These are phyloP conservation scores for Ariopsis seemanni DNA, from an alignment of 2,113 vertebrate species.

Conservation along the genomic window DNA sequence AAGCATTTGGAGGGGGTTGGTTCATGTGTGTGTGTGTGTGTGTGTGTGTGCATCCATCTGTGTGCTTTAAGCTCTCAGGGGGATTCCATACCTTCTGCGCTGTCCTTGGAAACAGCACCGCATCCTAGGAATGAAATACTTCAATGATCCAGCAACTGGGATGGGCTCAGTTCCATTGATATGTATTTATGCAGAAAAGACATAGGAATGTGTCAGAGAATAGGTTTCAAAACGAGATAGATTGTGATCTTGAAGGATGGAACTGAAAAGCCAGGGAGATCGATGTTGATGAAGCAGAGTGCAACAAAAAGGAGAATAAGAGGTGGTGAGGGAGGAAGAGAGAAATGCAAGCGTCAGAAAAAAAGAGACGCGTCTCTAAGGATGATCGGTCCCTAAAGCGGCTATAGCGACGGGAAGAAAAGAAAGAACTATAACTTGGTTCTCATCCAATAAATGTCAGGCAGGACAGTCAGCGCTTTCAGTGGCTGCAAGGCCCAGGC, in stretches of 20 bases:
- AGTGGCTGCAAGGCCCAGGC: conserved; percentile 58
- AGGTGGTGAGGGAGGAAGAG: conserved; percentile 35
- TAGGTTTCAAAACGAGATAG: conserved; percentile 10
- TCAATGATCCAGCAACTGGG: conserved; percentile 16
- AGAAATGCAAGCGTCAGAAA: neutral
- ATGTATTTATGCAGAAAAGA: conserved; percentile 43
- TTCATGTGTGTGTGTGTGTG: conserved; percentile 52
- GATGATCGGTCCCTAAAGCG: conserved; percentile 56
- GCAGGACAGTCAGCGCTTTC: conserved; percentile 69
- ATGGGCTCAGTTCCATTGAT: conserved; percentile 7
- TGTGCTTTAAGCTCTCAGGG: conserved; percentile 23
- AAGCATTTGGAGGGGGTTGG: conserved; percentile 23
- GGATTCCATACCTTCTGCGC: conserved; percentile 25
- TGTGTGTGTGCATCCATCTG: conserved; percentile 1
- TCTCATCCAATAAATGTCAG: conserved; percentile 73
- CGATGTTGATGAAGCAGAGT: conserved; percentile 35
- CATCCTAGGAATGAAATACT: conserved; percentile 22
- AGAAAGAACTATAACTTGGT: conserved; percentile 56
- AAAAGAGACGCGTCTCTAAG: conserved; percentile 58
- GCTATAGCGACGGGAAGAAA: neutral
- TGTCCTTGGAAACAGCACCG: conserved; percentile 24
- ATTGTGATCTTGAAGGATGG: conserved; percentile 55
- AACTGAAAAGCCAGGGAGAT: conserved; percentile 13
- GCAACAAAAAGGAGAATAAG: neutral
- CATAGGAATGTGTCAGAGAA: conserved; percentile 21